Evolutionary conservation across 2,797 vertebrate species (phyloP).

Genomic region (Fringilla coelebs): DNA sequence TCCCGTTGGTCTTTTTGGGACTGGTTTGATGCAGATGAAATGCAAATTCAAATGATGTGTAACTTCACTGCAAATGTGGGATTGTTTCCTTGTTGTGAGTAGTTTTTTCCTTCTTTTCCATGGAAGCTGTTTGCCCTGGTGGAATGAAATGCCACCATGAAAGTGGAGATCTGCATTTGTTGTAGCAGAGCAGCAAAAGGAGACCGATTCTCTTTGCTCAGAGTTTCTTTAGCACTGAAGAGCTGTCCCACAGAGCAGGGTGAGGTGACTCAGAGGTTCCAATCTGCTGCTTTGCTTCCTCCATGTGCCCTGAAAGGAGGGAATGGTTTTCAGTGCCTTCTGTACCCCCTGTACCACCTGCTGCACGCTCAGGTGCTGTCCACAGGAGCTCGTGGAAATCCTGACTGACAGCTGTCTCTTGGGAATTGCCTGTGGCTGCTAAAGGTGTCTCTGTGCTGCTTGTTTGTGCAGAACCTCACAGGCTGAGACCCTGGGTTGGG

Average conservation of each 20-base stretch:
- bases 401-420: neutral
- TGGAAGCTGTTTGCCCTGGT: neutral
- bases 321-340: neutral
- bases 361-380: neutral
- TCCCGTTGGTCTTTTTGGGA: neutral
- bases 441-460: neutral
- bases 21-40: neutral
- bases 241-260: neutral
- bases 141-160: neutral
- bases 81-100: neutral
- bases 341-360: neutral
- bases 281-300: neutral
- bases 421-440: neutral
- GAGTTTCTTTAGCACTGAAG: neutral
- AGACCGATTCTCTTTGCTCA: neutral
- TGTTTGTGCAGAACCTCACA: neutral
- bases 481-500: neutral
- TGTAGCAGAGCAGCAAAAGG: neutral
- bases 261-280: neutral
- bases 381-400: neutral
- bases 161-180: neutral
- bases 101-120: neutral
- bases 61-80: neutral
- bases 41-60: neutral
- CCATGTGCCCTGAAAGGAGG: neutral